These are phyloP conservation scores for Eristalis arbustorum DNA, from an alignment of 2,888 invertebrate species.

Conservation along the genomic window DNA sequence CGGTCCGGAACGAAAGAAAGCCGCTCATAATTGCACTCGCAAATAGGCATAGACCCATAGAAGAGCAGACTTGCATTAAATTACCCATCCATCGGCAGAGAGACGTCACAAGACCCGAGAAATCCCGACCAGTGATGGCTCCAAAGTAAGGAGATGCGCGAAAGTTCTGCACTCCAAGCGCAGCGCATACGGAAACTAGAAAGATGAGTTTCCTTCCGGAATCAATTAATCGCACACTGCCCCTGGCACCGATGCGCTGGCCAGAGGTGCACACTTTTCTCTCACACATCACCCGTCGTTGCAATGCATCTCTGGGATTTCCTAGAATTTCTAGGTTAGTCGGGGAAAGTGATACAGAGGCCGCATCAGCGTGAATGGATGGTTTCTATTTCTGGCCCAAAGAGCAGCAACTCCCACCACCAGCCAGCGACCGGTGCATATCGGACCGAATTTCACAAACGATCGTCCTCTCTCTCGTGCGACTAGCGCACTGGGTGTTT, in stretches of 20 bases:
- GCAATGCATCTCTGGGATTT: conserved; percentile 55
- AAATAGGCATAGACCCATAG: conserved; percentile 48
- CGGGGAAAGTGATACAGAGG: conserved; percentile 65
- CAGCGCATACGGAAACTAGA: conserved; percentile 74
- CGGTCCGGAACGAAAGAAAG: conserved; percentile 47
- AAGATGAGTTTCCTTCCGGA: conserved; percentile 80
- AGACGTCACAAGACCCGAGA: conserved; percentile 13
- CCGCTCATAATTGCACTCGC: conserved; percentile 49
- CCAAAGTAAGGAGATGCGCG: conserved; percentile 54
- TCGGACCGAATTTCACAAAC: conserved; percentile 60
- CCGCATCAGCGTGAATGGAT: conserved; percentile 34
- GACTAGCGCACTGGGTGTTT: conserved; percentile 1
- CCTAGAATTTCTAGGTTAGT: conserved; percentile 67
- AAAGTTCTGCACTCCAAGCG: conserved; percentile 50
- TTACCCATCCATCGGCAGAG: conserved; percentile 32
- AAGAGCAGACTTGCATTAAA: conserved; percentile 50
- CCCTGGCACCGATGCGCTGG: neutral
- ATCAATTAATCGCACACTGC: conserved; percentile 75
- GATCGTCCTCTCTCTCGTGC: conserved; percentile 12
- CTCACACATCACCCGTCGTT: conserved; percentile 5
- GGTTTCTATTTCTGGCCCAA: conserved; percentile 72
- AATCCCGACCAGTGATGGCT: conserved; percentile 21
- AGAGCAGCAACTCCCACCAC: conserved; percentile 40
- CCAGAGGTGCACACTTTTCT: conserved; percentile 19
- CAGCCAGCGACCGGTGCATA: conserved; percentile 9